Evolutionary conservation across 2,797 vertebrate species (phyloP), one percentile per base, ranked within the genome.

Genomic region (Lagocephalus sceleratus): DNA sequence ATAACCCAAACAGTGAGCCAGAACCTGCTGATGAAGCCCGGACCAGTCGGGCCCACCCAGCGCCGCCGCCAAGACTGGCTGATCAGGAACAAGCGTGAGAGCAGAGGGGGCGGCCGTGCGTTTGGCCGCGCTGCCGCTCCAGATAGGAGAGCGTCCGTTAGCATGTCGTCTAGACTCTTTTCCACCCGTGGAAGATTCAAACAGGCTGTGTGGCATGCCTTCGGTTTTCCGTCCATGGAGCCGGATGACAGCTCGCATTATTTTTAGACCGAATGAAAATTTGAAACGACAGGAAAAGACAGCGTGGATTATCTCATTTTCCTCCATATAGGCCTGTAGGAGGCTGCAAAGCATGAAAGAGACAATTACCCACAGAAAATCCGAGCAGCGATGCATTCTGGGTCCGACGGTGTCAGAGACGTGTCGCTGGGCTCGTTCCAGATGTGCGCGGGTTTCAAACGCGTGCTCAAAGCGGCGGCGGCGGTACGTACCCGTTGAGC

Each of bases 401-500:
- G 25, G 26, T 22, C 46, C 52, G 20, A 43, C 19, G 14, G 21
- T 11, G 17, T 5, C 6, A 29, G n/a, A 2, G 12, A 12, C 29
- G 10, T 12, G 11, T 5, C 14, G 32, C 5, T 35, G 32, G 5
- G 32, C 11, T 14, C 14, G 35, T 26, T 20, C 53, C 35, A 47
- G 16, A 45, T 35, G 32, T 35, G 32, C 14, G 32, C 32, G 14
- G 14, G 11, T 35, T 35, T 35, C 32, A 57, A 52, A 45, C 21
- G 15, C 23, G 25, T 32, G 20, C 47, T 32, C 7, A 32, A 12
- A 32, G 29, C 12, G 29, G 29, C 7, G 32, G 32, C 3, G 32
- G 10, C 10, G 60, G 71, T 79, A 94, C 97, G 84, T 94, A 98
- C 96, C 95, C 96, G 80, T 98, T 98, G 73, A 93, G 87, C 70